Evolutionary conservation across 1,140 invertebrate species (phyloP).

Genomic region (Drosophila subobscura): DNA sequence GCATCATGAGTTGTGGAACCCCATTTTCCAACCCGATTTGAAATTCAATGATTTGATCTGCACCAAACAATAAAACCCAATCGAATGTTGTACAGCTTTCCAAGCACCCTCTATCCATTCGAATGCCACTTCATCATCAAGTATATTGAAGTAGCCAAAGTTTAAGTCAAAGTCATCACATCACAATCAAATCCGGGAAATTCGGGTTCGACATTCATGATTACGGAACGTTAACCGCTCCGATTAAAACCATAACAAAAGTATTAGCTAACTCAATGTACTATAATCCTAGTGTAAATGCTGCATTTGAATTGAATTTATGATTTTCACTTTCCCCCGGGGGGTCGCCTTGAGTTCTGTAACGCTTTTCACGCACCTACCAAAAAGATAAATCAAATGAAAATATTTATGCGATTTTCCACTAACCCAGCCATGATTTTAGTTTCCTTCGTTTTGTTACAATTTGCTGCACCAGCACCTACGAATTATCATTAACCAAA

Average conservation of each 20-base stretch:
- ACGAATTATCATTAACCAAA: conserved; percentile 29
- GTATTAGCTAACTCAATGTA: conserved; percentile 72
- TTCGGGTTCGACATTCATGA: conserved; percentile 57
- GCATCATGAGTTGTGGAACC: conserved; percentile 64
- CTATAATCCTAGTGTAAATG: conserved; percentile 65
- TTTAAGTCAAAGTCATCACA: conserved; percentile 1
- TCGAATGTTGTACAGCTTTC: conserved; percentile 52
- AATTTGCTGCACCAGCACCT: conserved; percentile 64
- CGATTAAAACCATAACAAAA: conserved; percentile 47
- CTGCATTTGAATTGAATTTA: conserved; percentile 56
- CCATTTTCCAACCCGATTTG: conserved; percentile 50
- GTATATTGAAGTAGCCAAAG: conserved; percentile 38
- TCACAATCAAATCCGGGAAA: conserved; percentile 54
- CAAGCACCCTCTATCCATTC: conserved; percentile 27
- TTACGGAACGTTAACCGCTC: conserved; percentile 39
- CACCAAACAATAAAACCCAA: conserved; percentile 27
- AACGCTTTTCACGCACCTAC: conserved; percentile 63
- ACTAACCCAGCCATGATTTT: conserved; percentile 57
- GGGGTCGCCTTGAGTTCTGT: conserved; percentile 33
- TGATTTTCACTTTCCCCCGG: conserved; percentile 27
- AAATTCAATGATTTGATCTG: conserved; percentile 34
- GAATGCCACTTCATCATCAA: conserved; percentile 27
- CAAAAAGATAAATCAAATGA: conserved; percentile 27
- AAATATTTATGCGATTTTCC: conserved; percentile 18
- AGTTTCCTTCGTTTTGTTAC: conserved; percentile 38